Percentiles rank a stretch among this genome's conserved stretches.
Conservation (phyloP, 2,888 invertebrate species). For the Timema cristinae region DNA sequence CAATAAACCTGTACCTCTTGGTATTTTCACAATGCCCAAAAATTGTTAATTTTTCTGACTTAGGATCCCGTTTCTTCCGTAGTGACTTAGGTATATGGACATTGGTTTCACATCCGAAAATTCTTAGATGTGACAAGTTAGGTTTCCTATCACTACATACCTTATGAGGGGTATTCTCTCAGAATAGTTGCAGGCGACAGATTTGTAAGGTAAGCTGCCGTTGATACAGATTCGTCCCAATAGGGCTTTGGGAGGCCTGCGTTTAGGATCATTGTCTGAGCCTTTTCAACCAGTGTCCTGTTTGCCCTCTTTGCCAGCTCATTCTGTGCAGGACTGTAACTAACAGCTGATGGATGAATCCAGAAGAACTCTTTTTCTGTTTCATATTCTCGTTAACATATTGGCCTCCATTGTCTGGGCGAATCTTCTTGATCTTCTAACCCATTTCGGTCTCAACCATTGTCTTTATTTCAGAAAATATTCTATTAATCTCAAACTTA, state of each 20-base stretch:
- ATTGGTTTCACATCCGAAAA: conserved; percentile 2
- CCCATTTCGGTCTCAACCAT: not conserved
- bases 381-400: not conserved
- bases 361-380: not conserved
- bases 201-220: not conserved
- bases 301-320: not conserved
- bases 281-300: not conserved
- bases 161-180: not conserved
- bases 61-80: not conserved
- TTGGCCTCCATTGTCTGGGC: not conserved
- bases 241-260: not conserved
- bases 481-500: not conserved
- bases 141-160: not conserved
- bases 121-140: conserved; percentile 2
- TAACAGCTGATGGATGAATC: not conserved
- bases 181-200: not conserved
- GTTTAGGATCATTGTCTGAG: not conserved
- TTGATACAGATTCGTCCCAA: not conserved
- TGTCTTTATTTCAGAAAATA: not conserved
- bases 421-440: not conserved
- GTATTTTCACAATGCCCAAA: not conserved
- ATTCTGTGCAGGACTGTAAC: not conserved
- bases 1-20: not conserved
- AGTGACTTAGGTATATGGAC: not conserved
- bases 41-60: not conserved